Percentiles rank a stretch among this genome's conserved stretches.
phyloP scores from a whole-genome alignment of 1,140 invertebrate species.

The Drosophila albomicans region DNA sequence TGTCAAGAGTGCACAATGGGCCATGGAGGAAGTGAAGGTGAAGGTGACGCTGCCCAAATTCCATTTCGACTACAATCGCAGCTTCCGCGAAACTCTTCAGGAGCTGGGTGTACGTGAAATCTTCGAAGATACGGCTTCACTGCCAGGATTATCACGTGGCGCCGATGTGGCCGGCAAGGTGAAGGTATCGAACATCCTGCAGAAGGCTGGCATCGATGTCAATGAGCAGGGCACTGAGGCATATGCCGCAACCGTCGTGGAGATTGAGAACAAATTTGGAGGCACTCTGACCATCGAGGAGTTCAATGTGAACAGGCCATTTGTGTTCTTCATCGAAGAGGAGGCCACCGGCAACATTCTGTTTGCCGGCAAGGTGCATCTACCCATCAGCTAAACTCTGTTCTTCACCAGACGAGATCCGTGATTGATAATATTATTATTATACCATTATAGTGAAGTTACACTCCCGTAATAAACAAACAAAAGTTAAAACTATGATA shows the following conservation, averaged over 20 bases:
- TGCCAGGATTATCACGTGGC: conserved; percentile 88
- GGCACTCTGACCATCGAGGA: conserved; percentile 85
- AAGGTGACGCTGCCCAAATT: conserved; percentile 91
- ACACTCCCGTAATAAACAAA: conserved; percentile 15
- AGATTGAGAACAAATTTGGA: conserved; percentile 90
- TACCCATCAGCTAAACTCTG: conserved; percentile 6
- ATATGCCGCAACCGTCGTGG: conserved; percentile 90
- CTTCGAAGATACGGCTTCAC: conserved; percentile 89
- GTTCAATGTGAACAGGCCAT: conserved; percentile 90
- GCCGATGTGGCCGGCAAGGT: conserved; percentile 85
- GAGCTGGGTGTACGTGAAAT: conserved; percentile 90
- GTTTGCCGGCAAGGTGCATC: conserved; percentile 89
- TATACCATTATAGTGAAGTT: neutral
- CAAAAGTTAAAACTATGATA: neutral
- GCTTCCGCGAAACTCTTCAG: conserved; percentile 88
- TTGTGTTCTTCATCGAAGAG: conserved; percentile 93
- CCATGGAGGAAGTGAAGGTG: conserved; percentile 87
- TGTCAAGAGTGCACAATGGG: conserved; percentile 86
- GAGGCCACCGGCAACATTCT: conserved; percentile 89
- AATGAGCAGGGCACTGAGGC: conserved; percentile 93
- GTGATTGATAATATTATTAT: conserved; percentile 56
- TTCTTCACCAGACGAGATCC: neutral
- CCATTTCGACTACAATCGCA: conserved; percentile 89
- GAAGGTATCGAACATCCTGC: conserved; percentile 90
- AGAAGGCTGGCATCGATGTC: conserved; percentile 93